Conservation (phyloP, 1,140 invertebrate species). For the Euglossa dilemma region DNA sequence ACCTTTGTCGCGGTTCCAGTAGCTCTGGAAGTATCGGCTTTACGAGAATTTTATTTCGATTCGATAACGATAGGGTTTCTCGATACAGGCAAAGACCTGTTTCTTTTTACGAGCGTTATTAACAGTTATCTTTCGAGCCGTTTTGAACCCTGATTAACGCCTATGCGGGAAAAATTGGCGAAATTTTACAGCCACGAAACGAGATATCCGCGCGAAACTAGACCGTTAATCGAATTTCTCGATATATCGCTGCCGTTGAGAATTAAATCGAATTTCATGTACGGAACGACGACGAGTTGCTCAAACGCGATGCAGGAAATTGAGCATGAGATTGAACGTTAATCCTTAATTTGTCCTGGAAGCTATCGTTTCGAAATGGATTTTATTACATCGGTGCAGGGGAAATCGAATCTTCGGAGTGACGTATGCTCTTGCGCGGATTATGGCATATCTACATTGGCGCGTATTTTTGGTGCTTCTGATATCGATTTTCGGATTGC, state of each 20-base stretch:
- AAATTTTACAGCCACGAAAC: background rate
- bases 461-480: slow-evolving; percentile 14
- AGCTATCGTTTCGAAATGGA: slow-evolving; percentile 42
- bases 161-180: slow-evolving; percentile 14
- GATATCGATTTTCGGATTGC: slow-evolving; percentile 20
- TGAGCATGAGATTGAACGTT: slow-evolving; percentile 40
- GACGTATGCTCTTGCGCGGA: background rate
- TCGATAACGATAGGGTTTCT: too few species aligned
- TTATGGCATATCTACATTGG: background rate
- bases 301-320: slow-evolving; percentile 26
- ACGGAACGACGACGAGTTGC: background rate
- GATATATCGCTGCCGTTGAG: background rate
- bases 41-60: too few species aligned
- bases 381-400: slow-evolving; percentile 27
- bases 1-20: too few species aligned
- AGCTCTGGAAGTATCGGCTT: too few species aligned
- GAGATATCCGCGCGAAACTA: too few species aligned
- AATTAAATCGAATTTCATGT: background rate
- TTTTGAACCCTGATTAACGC: too few species aligned
- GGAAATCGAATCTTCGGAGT: slow-evolving; percentile 13
- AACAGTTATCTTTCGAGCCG: too few species aligned
- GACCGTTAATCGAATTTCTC: slow-evolving; percentile 27
- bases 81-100: too few species aligned
- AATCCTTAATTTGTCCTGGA: slow-evolving; percentile 47
- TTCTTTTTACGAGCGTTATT: too few species aligned